A percentile compares a stretch with the other conserved stretches of the same genome.
Evolutionary conservation across 2,797 vertebrate species (phyloP).

Genomic region (Chaetophractus vellerosus): DNA sequence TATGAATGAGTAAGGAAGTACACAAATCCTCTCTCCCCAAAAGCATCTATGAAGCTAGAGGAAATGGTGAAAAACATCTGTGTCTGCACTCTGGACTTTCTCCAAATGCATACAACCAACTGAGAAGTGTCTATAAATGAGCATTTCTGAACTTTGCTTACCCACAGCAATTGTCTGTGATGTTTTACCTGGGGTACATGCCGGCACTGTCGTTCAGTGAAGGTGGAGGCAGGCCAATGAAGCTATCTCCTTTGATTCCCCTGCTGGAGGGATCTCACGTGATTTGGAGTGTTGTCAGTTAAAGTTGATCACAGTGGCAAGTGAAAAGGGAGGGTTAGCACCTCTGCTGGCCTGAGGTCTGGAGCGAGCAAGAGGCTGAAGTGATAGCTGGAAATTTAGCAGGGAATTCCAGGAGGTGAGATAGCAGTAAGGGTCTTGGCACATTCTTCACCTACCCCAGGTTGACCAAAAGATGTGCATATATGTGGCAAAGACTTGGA

Average conservation of each 20-base stretch:
- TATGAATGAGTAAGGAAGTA: not conserved
- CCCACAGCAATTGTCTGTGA: not conserved
- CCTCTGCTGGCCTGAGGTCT: not conserved
- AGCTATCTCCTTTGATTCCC: not conserved
- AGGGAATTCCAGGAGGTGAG: not conserved
- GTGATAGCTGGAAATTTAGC: not conserved
- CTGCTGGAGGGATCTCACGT: not conserved
- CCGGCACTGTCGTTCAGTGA: not conserved
- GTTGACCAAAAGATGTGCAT: not conserved
- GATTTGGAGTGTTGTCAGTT: not conserved
- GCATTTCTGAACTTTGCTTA: not conserved
- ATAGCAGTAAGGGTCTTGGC: not conserved
- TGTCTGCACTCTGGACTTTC: not conserved
- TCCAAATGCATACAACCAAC: not conserved
- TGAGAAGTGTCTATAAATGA: not conserved
- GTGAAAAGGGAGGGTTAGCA: not conserved
- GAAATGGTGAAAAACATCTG: not conserved
- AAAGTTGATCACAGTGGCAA: not conserved
- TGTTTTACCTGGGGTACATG: not conserved
- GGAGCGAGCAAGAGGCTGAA: not conserved
- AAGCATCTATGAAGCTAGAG: not conserved
- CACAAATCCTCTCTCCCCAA: not conserved
- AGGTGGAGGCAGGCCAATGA: not conserved
- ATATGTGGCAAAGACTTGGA: not conserved
- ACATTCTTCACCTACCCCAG: not conserved